A percentile compares a stretch with the other conserved stretches of the same genome.
phyloP scores from a whole-genome alignment of 2,797 vertebrate species.

The Sternarchorhynchus goeldii region DNA sequence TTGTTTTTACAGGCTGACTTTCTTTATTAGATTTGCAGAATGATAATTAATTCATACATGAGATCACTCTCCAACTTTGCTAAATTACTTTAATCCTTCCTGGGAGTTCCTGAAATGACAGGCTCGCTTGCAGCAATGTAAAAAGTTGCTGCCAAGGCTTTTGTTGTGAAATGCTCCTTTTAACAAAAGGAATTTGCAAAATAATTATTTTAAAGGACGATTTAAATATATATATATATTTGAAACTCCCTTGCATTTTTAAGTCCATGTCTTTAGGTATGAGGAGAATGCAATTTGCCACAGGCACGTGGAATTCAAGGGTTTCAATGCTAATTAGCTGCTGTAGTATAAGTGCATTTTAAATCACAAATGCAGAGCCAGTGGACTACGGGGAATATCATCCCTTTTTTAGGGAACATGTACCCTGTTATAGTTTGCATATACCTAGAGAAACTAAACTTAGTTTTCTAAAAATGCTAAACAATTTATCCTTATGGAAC shows the following conservation, averaged over 20 bases:
- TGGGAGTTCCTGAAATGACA: conserved; percentile 37
- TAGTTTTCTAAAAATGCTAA: background rate
- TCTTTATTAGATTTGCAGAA: conserved; percentile 47
- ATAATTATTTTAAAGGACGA: conserved; percentile 54
- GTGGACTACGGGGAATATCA: background rate
- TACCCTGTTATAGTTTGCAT: conserved; percentile 17
- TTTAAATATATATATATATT: too few species aligned
- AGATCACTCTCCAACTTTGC: conserved; percentile 64
- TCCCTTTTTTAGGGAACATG: conserved; percentile 4
- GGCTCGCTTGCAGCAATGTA: conserved; percentile 49
- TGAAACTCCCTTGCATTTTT: conserved; percentile 51
- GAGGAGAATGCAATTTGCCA: conserved; percentile 53
- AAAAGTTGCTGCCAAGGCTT: conserved; percentile 50
- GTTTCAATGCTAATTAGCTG: conserved; percentile 51
- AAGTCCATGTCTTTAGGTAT: conserved; percentile 50
- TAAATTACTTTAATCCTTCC: conserved; percentile 66
- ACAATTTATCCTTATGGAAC: background rate
- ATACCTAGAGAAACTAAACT: conserved; percentile 9
- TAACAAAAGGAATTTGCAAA: conserved; percentile 52
- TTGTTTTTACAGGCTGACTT: conserved; percentile 28
- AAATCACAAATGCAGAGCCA: background rate
- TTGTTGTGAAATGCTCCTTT: conserved; percentile 60
- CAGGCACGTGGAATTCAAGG: conserved; percentile 47
- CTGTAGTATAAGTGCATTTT: conserved; percentile 23
- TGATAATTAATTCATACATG: conserved; percentile 62